Evolutionary conservation across 2,888 invertebrate genomes (phyloP), one percentile per base, ranked within the genome.

Genomic region (Eupeodes luniger): DNA sequence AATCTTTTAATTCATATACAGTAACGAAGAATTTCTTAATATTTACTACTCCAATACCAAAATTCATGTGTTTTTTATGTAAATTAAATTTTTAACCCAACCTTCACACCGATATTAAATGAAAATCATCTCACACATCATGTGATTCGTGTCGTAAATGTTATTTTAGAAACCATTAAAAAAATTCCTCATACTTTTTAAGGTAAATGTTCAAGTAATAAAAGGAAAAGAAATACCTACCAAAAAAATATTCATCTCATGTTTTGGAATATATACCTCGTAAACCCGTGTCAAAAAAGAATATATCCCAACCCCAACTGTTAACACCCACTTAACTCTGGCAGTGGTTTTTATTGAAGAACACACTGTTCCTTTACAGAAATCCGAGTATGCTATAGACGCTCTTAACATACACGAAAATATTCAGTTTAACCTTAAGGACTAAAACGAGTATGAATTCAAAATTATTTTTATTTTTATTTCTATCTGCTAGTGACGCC

Each of bases 401-500:
- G 10, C 34, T 27, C 27, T 40, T 69, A 16, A 19, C 36, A 53
- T 53, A 12, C 53, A 36, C 16, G n/a, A 40, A 53, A 53, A 69
- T 27, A 27, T 69, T 69, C 53, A 53, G 16, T 7, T 40, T 7
- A 59, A n/a, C 53, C 69, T 36, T 12, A 69, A 12, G 16, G 16
- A 36, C 27, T 27, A 40, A 53, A 69, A 40, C n/a, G 53, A 11
- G 36, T 69, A 53, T 53, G 53, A 53, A 69, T 53, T 69, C 40
- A 69, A 53, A 69, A 69, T 69, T 53, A 53, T 53, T 69, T 53
- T 69, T 53, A 53, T 53, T 69, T 53, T 2, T 40, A 40, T 40
- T 40, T 40, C 40, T 40, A 40, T 53, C 67, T 69, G 67, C 6
- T 53, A 11, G 36, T 69, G 67, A 69, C 16, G 53, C 69, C 69